Percentiles rank a stretch among this genome's conserved stretches.
These are phyloP conservation scores for Caenorhabditis latens DNA, from an alignment of 1,140 invertebrate genomes.

Conservation along the genomic window DNA sequence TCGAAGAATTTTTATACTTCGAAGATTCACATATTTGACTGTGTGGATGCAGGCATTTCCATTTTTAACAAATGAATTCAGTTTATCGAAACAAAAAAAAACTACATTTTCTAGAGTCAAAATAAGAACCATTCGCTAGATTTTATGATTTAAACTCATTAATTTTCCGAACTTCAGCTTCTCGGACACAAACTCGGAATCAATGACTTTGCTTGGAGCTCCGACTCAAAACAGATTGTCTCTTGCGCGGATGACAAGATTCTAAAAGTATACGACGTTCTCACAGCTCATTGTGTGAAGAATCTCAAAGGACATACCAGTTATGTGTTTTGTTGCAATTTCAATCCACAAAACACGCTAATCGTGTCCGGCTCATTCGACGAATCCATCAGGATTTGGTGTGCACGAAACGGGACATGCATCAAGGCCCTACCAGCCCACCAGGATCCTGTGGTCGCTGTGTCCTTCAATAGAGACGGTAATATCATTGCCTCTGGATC, in stretches of 20 bases:
- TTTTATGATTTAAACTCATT: not conserved
- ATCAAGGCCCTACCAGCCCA: slow-evolving; percentile 97
- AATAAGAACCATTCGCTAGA: not conserved
- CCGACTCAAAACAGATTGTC: slow-evolving; percentile 92
- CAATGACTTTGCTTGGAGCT: slow-evolving; percentile 98
- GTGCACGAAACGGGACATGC: slow-evolving; percentile 98
- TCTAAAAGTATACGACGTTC: slow-evolving; percentile 85
- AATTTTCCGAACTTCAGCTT: not conserved
- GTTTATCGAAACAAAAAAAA: too few relatives aligned
- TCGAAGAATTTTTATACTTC: too few relatives aligned
- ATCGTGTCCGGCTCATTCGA: slow-evolving; percentile 99
- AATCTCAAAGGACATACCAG: slow-evolving; percentile 99
- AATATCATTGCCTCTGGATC: slow-evolving; percentile 97
- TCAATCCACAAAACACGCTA: slow-evolving; percentile 98
- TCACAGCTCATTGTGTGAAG: slow-evolving; percentile 88
- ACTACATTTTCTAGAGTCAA: too few relatives aligned
- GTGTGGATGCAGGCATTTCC: too few relatives aligned
- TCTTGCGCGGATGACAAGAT: slow-evolving; percentile 99
- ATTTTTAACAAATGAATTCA: too few relatives aligned
- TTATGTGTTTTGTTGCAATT: slow-evolving; percentile 99
- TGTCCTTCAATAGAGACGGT: slow-evolving; percentile 94
- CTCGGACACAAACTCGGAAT: slow-evolving; percentile 96
- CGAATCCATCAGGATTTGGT: slow-evolving; percentile 99
- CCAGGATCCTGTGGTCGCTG: slow-evolving; percentile 97
- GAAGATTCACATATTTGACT: too few relatives aligned